These are phyloP conservation scores for Lamellibrachia luymesi DNA, from an alignment of 1,140 invertebrate species.

Conservation along the genomic window DNA sequence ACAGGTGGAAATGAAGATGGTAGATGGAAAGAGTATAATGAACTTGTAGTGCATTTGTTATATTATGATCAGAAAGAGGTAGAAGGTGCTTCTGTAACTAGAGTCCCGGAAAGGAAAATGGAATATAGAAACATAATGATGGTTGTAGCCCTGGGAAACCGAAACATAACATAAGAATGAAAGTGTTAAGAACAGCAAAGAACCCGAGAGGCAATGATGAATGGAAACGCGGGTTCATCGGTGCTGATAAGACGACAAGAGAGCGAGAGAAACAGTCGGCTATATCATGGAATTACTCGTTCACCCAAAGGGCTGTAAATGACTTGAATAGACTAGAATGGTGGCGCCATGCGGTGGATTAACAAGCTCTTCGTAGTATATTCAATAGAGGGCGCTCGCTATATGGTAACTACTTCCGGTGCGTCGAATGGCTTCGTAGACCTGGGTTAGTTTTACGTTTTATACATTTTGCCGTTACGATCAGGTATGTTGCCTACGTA, in stretches of 20 bases:
- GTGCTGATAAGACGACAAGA: background rate
- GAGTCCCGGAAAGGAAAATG: background rate
- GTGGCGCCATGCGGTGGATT: background rate
- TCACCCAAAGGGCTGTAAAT: no score
- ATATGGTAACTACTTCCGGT: background rate
- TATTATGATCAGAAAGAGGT: background rate
- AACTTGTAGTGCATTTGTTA: background rate
- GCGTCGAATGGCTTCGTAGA: background rate
- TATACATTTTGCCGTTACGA: background rate
- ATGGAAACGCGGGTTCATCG: background rate
- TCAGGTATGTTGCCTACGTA: background rate
- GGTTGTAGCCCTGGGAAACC: background rate
- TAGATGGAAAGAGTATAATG: background rate
- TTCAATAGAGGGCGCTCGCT: background rate
- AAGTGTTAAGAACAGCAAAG: background rate
- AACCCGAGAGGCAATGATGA: background rate
- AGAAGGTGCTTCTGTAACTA: background rate
- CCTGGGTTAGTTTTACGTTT: background rate
- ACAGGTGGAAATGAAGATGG: background rate
- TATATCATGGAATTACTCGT: no score
- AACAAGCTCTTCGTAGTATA: background rate
- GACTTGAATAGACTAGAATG: background rate
- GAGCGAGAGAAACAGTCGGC: no score
- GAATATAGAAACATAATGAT: background rate
- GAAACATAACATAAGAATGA: background rate